phyloP scores from a whole-genome alignment of 2,888 invertebrate genomes.

The Stenodema calcarata region DNA sequence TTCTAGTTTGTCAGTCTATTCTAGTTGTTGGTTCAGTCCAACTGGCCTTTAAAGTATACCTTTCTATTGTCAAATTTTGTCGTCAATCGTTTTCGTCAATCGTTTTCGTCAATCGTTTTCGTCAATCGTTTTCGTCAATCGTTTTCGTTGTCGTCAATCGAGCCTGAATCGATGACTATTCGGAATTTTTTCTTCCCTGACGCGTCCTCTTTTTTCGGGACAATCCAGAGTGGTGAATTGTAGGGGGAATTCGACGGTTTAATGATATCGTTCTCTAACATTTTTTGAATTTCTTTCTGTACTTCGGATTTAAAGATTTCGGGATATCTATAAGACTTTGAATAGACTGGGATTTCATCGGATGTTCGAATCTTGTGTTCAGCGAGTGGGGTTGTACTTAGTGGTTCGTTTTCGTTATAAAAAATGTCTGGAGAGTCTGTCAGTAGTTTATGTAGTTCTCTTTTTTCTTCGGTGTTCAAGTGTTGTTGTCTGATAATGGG shows the following conservation, averaged over 20 bases:
- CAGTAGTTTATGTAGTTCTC: no score
- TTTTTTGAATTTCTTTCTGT: neutral
- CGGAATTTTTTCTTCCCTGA: slow-evolving; percentile 1
- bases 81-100: no score
- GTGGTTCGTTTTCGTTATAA: neutral
- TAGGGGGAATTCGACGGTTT: slow-evolving; percentile 8
- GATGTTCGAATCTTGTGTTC: slow-evolving; percentile 14
- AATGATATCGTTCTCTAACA: slow-evolving; percentile 30
- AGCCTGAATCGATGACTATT: slow-evolving; percentile 35
- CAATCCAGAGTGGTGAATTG: slow-evolving; percentile 10
- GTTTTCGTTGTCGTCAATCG: no score
- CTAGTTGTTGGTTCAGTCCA: no score
- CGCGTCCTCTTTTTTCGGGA: no score
- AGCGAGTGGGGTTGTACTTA: neutral
- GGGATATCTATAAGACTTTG: slow-evolving; percentile 11
- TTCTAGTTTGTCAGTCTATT: no score
- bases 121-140: no score
- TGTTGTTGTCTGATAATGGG: no score
- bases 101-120: no score
- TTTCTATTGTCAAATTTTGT: no score
- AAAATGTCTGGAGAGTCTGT: slow-evolving; percentile 19
- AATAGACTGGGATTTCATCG: slow-evolving; percentile 23
- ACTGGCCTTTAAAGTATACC: no score
- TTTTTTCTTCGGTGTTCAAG: no score
- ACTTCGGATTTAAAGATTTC: slow-evolving; percentile 17